A percentile compares a stretch with the other conserved stretches of the same genome.
Conservation (phyloP, 2,888 invertebrate genomes). For the Scaptomyza cyrtandrae region DNA sequence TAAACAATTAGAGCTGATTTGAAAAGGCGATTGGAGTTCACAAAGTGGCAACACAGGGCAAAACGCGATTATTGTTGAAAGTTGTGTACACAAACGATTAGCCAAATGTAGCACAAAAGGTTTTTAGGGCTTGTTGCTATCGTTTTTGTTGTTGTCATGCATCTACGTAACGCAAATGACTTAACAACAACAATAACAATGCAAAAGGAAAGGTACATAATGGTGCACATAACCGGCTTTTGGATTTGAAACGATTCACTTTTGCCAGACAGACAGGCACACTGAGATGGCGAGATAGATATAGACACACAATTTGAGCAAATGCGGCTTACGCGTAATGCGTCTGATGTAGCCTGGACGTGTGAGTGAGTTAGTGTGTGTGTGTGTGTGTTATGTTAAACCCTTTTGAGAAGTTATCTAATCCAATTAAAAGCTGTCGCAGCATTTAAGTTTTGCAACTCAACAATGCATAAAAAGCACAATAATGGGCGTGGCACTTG, state of each 20-base stretch:
- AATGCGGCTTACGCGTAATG: constrained; percentile 51
- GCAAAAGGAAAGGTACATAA: constrained; percentile 60
- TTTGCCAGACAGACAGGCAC: constrained; percentile 42
- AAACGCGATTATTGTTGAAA: constrained; percentile 65
- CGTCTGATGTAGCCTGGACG: constrained; percentile 18
- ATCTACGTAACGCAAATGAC: constrained; percentile 71
- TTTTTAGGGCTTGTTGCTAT: constrained; percentile 48
- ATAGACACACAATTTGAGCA: constrained; percentile 11
- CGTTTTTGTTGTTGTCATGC: constrained; percentile 36
- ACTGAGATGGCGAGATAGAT: constrained; percentile 30
- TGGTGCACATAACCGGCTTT: constrained; percentile 67
- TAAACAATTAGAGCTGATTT: constrained; percentile 75
- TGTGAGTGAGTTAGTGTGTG: background rate
- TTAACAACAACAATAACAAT: constrained; percentile 33
- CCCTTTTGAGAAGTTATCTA: constrained; percentile 76
- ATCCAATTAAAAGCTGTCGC: constrained; percentile 75
- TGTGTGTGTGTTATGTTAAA: constrained; percentile 44
- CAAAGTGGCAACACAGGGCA: constrained; percentile 64
- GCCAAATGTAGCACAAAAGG: constrained; percentile 59
- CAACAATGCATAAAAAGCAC: constrained; percentile 63
- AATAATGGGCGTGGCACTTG: constrained; percentile 40
- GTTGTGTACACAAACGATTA: constrained; percentile 72
- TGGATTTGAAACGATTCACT: constrained; percentile 62
- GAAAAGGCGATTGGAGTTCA: constrained; percentile 62
- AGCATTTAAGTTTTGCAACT: constrained; percentile 63